Evolutionary conservation across 1,140 invertebrate species (phyloP), one percentile per base, ranked within the genome.

Genomic region (Euglossa dilemma): DNA sequence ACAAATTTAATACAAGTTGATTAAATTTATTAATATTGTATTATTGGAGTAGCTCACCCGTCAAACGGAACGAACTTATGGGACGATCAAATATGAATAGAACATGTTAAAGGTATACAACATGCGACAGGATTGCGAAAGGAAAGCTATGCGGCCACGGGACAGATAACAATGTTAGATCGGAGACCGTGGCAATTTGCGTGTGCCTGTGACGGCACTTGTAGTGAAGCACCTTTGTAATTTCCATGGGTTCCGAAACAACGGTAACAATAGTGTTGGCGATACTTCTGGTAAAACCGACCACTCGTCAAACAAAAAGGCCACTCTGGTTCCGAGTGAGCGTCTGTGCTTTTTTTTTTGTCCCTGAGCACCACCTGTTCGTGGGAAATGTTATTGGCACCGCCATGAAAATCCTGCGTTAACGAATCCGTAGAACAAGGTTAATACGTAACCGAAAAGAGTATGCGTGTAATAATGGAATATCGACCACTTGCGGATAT

Each of bases 351-450:
- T 50, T 69, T 69, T 50, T 69, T 59, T 73, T 54, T 57, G 43
- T 57, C 20, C 52, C 45, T 66, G 52, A 67, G 5, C 81, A 79
- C 59, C 85, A 87, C 87, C 79, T 88, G 87, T 88, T 82, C 75
- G 83, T 87, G 83, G 76, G 77, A 88, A 79, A 79, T 61, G 25
- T 71, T 70, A 61, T 67, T 61, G 66, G 25, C 23, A 18, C 25
- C 66, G 12, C 20, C n/a, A 52, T 23, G 59, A 50, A 74, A 64
- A 64, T 80, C 25, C 56, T 61, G n/a, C 45, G 20, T 43, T 18
- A 79, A 79, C 77, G 54, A 47, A 79, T n/a, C 56, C 54, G 6
- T 57, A 20, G 23, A 47, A 45, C 18, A 11, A 25, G 14, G 20
- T 2, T 47, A 67, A 47, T 47, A 67, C 23, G 12, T 4, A 16